phyloP scores from a whole-genome alignment of 2,888 invertebrate species.

The Trichopoda pennipes region DNA sequence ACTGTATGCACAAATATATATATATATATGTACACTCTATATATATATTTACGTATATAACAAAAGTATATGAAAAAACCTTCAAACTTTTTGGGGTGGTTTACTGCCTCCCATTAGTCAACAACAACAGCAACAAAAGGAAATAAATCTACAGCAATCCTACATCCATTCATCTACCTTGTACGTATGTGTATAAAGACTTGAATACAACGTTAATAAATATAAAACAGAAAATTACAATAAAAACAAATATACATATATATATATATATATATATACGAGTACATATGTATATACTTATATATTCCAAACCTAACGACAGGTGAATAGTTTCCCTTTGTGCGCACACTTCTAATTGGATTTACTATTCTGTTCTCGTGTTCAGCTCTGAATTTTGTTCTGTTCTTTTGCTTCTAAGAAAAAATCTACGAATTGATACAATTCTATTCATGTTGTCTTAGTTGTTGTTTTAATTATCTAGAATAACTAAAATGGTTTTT shows the following conservation, averaged over 20 bases:
- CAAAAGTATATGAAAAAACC: conserved; percentile 23
- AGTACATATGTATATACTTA: not conserved
- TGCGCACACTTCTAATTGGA: conserved; percentile 75
- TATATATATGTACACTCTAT: not conserved
- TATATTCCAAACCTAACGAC: conserved; percentile 51
- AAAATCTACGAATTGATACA: conserved; percentile 73
- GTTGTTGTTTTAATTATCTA: conserved; percentile 56
- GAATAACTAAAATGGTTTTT: conserved; percentile 47
- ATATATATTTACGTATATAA: not conserved
- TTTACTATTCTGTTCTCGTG: conserved; percentile 76
- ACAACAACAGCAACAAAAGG: conserved; percentile 3
- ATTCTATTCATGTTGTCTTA: conserved; percentile 41
- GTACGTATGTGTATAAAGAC: not conserved
- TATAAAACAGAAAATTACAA: conserved; percentile 25
- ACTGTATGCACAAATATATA: not conserved
- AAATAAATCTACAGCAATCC: conserved; percentile 36
- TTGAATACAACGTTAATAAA: conserved; percentile 25
- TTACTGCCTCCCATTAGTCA: conserved; percentile 35
- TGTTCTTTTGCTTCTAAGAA: conserved; percentile 72
- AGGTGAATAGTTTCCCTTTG: conserved; percentile 69
- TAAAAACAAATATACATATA: not conserved
- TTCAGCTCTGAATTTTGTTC: conserved; percentile 41
- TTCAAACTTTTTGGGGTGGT: conserved; percentile 45
- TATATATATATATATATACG: too few relatives aligned
- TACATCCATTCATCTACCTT: conserved; percentile 36